These are phyloP conservation scores for Sinonovacula constricta DNA, from an alignment of 1,140 invertebrate genomes.

Conservation along the genomic window DNA sequence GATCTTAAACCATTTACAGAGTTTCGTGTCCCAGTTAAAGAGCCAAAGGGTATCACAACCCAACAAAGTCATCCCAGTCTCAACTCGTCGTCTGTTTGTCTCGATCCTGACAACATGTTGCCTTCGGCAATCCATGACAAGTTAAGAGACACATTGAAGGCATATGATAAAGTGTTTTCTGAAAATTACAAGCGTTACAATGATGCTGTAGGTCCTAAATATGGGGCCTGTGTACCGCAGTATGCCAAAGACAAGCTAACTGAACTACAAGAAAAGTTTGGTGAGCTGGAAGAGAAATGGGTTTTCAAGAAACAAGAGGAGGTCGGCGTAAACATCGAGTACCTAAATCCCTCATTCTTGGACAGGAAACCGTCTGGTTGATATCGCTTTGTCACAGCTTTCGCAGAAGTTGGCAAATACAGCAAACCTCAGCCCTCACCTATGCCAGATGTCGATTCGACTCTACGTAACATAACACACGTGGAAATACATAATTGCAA, in stretches of 20 bases:
- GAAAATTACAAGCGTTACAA: no score
- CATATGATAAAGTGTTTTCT: constrained; percentile 33
- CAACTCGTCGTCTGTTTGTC: neutral
- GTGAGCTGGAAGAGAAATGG: neutral
- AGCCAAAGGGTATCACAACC: no score
- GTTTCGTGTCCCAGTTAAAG: no score
- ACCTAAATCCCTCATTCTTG: constrained; percentile 53
- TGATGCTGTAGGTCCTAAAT: constrained; percentile 23
- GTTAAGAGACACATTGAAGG: neutral
- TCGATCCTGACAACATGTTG: no score
- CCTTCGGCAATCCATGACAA: no score
- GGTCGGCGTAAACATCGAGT: constrained; percentile 38
- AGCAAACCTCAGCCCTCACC: constrained; percentile 53
- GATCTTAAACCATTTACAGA: no score
- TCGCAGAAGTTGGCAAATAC: constrained; percentile 46
- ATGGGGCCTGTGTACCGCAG: constrained; percentile 55
- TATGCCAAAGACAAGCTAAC: constrained; percentile 35
- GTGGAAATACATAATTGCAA: constrained; percentile 52
- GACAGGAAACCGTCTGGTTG: constrained; percentile 2
- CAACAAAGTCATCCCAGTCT: no score
- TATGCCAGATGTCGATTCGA: constrained; percentile 48
- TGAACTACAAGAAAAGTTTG: no score
- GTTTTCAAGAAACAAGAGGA: constrained; percentile 9
- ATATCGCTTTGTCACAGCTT: constrained; percentile 33
- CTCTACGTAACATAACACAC: constrained; percentile 46